A percentile compares a stretch with the other conserved stretches of the same genome.
Conservation (phyloP, 2,113 vertebrate species). For the Colistium nudipinnis region DNA sequence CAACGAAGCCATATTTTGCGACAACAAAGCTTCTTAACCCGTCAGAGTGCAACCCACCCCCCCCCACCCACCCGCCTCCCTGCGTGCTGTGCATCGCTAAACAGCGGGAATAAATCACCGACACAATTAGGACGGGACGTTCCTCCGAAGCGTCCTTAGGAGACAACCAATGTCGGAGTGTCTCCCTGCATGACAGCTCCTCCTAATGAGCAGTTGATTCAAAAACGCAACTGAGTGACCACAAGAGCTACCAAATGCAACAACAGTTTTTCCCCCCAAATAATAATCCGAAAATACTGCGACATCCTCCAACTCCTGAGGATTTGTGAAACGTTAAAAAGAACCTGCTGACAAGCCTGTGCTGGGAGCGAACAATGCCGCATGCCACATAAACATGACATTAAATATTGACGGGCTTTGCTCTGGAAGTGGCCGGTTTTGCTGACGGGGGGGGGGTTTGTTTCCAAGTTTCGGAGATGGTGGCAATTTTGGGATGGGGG, state of each 20-base stretch:
- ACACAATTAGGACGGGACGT: slow-evolving; percentile 21
- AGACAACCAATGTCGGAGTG: slow-evolving; percentile 31
- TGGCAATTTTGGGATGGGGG: slow-evolving; percentile 26
- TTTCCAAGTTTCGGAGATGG: slow-evolving; percentile 21
- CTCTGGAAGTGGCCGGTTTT: slow-evolving; percentile 49
- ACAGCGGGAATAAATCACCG: slow-evolving; percentile 15
- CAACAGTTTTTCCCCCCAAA: slow-evolving; percentile 22
- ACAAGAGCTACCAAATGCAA: slow-evolving; percentile 37
- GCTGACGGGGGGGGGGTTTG: slow-evolving; percentile 41
- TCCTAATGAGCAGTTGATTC: slow-evolving; percentile 48
- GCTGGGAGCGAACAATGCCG: slow-evolving; percentile 43
- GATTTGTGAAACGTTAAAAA: background rate
- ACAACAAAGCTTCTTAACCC: background rate
- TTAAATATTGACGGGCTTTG: slow-evolving; percentile 56
- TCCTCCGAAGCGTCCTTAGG: slow-evolving; percentile 27
- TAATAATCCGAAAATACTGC: slow-evolving; percentile 17
- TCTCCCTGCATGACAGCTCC: slow-evolving; percentile 28
- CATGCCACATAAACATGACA: slow-evolving; percentile 33
- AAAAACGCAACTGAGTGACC: slow-evolving; percentile 50
- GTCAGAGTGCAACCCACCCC: background rate
- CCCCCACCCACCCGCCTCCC: too few species aligned
- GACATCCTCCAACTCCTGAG: slow-evolving; percentile 19
- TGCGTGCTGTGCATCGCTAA: slow-evolving; percentile 24
- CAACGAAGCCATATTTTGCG: slow-evolving; percentile 12
- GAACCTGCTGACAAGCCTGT: slow-evolving; percentile 31